These are phyloP conservation scores for Uropsilus gracilis DNA, from an alignment of 2,113 vertebrate species.

Conservation along the genomic window DNA sequence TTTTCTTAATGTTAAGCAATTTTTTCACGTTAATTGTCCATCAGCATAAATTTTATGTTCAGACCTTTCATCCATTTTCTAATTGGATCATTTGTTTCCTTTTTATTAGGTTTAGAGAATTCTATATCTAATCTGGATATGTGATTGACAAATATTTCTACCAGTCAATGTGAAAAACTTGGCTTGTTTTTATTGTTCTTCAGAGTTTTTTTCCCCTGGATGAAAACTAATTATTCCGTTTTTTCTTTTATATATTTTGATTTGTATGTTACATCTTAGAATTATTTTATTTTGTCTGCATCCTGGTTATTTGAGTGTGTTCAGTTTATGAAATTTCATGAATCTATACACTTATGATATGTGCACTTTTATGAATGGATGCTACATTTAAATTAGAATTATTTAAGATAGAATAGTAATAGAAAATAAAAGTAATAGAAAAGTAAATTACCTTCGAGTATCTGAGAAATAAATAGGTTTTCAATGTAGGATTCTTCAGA, in stretches of 20 bases:
- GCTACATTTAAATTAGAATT: not conserved
- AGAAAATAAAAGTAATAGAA: too few relatives aligned
- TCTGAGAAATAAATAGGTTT: not conserved
- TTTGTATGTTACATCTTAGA: not conserved
- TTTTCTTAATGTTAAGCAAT: not conserved
- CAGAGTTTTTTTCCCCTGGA: not conserved
- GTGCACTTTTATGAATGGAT: not conserved
- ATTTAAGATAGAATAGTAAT: not conserved
- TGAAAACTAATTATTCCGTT: not conserved
- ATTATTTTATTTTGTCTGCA: not conserved
- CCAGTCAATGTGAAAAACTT: not conserved
- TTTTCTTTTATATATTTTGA: not conserved
- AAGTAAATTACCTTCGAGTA: not conserved
- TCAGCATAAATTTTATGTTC: not conserved
- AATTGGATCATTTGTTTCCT: not conserved
- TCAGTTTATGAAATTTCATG: not conserved
- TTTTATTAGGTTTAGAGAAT: constrained; percentile 8
- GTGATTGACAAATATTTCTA: not conserved
- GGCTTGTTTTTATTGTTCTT: not conserved
- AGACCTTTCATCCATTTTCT: not conserved
- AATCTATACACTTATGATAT: not conserved
- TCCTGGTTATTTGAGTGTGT: not conserved
- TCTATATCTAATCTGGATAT: not conserved
- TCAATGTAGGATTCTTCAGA: not conserved
- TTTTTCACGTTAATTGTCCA: not conserved